Percentiles rank a stretch among this genome's conserved stretches.
Conservation (phyloP, 2,113 vertebrate species). For the Engraulis encrasicolus region DNA sequence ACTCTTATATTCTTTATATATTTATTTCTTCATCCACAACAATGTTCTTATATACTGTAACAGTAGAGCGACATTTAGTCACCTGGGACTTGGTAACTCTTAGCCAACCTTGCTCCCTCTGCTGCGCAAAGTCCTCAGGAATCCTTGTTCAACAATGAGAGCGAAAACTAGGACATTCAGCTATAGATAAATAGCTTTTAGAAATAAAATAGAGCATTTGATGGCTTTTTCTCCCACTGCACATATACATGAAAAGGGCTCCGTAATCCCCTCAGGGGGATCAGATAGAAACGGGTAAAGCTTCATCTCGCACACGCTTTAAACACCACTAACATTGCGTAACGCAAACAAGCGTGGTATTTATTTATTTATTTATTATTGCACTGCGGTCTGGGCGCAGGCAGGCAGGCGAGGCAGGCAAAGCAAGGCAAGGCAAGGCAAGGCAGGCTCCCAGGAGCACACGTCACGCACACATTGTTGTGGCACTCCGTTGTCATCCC, state of each 20-base stretch:
- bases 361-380: neutral
- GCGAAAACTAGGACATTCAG: conserved; percentile 2
- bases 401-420: no score
- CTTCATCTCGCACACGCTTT: neutral
- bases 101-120: neutral
- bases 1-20: neutral
- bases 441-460: neutral
- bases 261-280: neutral
- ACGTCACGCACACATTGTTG: neutral
- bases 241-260: neutral
- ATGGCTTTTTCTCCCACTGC: neutral
- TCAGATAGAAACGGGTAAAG: conserved; percentile 1
- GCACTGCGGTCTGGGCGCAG: neutral
- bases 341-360: neutral
- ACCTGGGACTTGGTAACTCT: neutral
- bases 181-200: neutral
- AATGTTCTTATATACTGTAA: neutral
- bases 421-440: no score
- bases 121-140: neutral
- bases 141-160: neutral
- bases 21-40: neutral
- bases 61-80: no score
- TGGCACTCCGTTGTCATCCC: neutral
- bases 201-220: neutral
- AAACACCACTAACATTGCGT: neutral